A percentile compares a stretch with the other conserved stretches of the same genome.
Evolutionary conservation across 2,113 vertebrate genomes (phyloP).

Genomic region (Heliornis fulica): DNA sequence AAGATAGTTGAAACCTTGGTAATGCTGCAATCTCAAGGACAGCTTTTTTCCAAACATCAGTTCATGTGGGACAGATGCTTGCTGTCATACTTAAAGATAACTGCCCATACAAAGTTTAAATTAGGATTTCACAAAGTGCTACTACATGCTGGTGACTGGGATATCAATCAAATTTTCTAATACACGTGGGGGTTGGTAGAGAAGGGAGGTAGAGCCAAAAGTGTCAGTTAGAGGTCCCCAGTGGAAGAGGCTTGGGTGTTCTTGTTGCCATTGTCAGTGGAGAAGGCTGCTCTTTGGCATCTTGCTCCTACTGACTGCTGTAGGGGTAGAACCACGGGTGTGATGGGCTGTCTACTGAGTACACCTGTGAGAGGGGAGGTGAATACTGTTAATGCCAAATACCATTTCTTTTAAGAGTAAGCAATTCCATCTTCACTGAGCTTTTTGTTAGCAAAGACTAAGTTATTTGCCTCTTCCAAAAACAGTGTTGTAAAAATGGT

Average conservation of each 20-base stretch:
- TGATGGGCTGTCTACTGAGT: not conserved
- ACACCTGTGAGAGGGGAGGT: not conserved
- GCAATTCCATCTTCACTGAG: not conserved
- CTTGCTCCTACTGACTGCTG: rapidly evolving
- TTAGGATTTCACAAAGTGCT: not conserved
- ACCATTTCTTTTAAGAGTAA: not conserved
- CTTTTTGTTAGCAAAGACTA: not conserved
- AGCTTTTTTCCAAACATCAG: not conserved
- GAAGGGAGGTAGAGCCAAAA: not conserved
- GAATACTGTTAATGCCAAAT: not conserved
- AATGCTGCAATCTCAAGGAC: not conserved
- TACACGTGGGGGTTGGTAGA: not conserved
- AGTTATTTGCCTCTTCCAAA: not conserved
- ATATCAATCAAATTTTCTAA: not conserved
- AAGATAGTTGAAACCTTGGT: not conserved
- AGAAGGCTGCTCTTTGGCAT: not conserved
- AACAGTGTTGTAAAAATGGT: not conserved
- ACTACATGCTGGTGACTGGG: not conserved
- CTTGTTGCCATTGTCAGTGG: not conserved
- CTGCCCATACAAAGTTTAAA: not conserved
- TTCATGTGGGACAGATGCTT: not conserved
- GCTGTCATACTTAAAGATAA: not conserved
- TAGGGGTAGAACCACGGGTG: not conserved
- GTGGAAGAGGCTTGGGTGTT: not conserved
- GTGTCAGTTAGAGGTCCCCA: rapidly evolving